Percentiles rank a stretch among this genome's conserved stretches.
phyloP scores from a whole-genome alignment of 1,140 invertebrate genomes.

The Pollicipes pollicipes region DNA sequence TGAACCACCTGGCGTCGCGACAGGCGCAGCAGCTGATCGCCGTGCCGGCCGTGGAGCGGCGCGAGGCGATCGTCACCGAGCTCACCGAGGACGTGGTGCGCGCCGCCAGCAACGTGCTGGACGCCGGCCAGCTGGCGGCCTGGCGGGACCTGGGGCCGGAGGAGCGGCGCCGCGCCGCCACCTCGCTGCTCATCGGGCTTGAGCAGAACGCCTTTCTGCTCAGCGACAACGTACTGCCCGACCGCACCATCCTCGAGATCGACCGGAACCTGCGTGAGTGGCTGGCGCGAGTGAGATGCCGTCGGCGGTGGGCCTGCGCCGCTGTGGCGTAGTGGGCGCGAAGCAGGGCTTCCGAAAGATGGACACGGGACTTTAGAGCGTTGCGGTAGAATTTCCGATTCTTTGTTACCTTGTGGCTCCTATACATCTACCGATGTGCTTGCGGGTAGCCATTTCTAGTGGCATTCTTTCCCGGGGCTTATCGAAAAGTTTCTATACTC shows the following conservation, averaged over 20 bases:
- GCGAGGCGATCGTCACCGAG: constrained; percentile 67
- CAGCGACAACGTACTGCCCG: constrained; percentile 59
- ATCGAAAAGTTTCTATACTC: too few species aligned
- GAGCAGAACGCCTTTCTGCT: constrained; percentile 82
- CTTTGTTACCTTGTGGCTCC: too few species aligned
- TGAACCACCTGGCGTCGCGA: constrained; percentile 65
- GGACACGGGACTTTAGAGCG: too few species aligned
- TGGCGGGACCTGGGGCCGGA: constrained; percentile 54
- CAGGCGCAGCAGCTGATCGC: constrained; percentile 42
- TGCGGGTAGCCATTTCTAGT: too few species aligned
- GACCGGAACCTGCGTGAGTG: constrained; percentile 52
- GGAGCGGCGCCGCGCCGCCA: constrained; percentile 53
- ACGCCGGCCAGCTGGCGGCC: constrained; percentile 58
- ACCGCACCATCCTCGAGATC: constrained; percentile 57
- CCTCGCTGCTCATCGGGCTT: constrained; percentile 59
- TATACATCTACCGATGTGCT: too few species aligned
- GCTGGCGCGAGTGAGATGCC: too few species aligned
- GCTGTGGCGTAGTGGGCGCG: too few species aligned
- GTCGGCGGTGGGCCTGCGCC: too few species aligned
- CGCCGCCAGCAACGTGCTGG: constrained; percentile 77
- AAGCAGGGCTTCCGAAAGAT: too few species aligned
- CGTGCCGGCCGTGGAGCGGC: constrained; percentile 52
- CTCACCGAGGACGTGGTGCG: constrained; percentile 64
- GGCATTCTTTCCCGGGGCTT: too few species aligned
- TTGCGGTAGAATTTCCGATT: too few species aligned